Percentiles rank a stretch among this genome's conserved stretches.
Evolutionary conservation across 2,888 invertebrate genomes (phyloP).

Genomic region (Epistrophe eligans): DNA sequence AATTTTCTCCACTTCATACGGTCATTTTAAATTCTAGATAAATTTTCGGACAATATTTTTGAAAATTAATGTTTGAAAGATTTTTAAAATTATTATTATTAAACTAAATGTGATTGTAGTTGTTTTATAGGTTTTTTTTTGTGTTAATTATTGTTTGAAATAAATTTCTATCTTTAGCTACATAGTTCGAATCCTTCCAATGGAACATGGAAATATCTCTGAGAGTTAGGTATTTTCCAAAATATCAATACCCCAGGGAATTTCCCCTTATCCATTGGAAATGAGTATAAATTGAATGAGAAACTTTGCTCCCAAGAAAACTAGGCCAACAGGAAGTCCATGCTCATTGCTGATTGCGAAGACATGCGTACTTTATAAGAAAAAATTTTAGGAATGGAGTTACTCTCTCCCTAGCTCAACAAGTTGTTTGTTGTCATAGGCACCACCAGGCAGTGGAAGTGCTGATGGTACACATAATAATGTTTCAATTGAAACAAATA

Average conservation of each 20-base stretch:
- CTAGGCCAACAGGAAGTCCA: slow-evolving; percentile 65
- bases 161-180: not conserved
- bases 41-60: not conserved
- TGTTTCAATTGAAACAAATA: slow-evolving; percentile 16
- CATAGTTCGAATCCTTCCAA: not conserved
- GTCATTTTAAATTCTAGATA: not conserved
- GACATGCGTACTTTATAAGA: slow-evolving; percentile 52
- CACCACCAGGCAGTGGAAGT: not conserved
- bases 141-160: not conserved
- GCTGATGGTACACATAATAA: not conserved
- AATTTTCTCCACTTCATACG: not conserved
- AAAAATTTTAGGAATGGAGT: slow-evolving; percentile 12
- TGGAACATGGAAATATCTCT: not conserved
- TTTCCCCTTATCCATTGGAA: slow-evolving; percentile 72
- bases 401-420: slow-evolving; percentile 51
- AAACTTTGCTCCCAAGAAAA: slow-evolving; percentile 35
- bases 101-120: not conserved
- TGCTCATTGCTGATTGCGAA: slow-evolving; percentile 18
- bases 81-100: not conserved
- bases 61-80: not conserved
- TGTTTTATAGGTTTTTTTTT: too few relatives aligned
- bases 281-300: slow-evolving; percentile 8
- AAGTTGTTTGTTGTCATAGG: slow-evolving; percentile 73
- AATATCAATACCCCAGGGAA: slow-evolving; percentile 20
- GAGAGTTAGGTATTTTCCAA: not conserved